Evolutionary conservation across 2,113 vertebrate species (phyloP), one percentile per base, ranked within the genome.

Genomic region (Coptodon rendalli): DNA sequence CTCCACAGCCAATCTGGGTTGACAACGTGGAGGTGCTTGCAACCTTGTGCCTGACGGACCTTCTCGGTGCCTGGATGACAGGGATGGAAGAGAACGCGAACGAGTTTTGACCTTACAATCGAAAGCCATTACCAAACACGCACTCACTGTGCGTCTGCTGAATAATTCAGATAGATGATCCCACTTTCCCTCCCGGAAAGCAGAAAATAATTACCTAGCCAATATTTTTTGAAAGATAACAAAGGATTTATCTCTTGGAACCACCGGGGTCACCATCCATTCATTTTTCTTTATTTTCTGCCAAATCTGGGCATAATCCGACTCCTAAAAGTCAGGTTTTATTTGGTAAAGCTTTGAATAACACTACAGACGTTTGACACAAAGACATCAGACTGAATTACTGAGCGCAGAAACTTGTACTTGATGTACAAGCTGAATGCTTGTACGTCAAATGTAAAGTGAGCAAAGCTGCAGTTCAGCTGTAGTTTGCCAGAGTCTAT

Each of bases 1-100:
- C 97, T 97, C 99, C 99, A 99, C 79, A 99, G 96, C 99, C 99
- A 99, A 29, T 99, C 98, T 0, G 98, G 98, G 89, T 96, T 99
- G 84, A 99, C 98, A 76, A 99, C 97, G 0, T 98, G 95, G 31
- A 99, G 97, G 81, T 97, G 96, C 85, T 97, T 97, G 85, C 96
- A 98, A 76, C 96, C 97, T 89, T 97, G 97, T 3, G 97, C 99
- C 93, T 99, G 98, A 2, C 97, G 97, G 4, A 99, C 98, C 94
- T 99, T 99, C 93, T 99, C 98, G 1, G 99, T 99, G 87, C 99
- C 99, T 99, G 89, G 17, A 2, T 24, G 56, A 87, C 14, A 24
- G 3, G 4, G 40, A 36, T 3, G 2, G 85, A 81, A 45, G 8
- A 68, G 54, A 48, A 66, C 6, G 16, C 4, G 7, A 73, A 43